These are phyloP conservation scores for Brachionus koreanus DNA, from an alignment of 1,140 invertebrate genomes.

Conservation along the genomic window DNA sequence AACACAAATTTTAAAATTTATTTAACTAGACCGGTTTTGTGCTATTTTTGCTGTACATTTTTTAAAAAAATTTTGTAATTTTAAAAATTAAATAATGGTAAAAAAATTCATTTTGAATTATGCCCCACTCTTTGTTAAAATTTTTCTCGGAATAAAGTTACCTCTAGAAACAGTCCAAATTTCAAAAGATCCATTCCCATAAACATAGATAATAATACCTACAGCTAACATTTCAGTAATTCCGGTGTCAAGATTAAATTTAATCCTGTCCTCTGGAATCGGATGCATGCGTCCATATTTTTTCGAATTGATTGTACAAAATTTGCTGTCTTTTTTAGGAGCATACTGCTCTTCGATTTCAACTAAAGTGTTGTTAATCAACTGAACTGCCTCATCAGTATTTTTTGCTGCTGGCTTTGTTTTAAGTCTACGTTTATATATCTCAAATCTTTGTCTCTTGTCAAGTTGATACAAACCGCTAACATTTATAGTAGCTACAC, in stretches of 20 bases:
- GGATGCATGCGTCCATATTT: conserved; percentile 39
- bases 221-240: conserved; percentile 33
- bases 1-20: neutral
- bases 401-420: conserved; percentile 7
- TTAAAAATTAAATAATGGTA: neutral
- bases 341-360: conserved; percentile 39
- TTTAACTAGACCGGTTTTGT: neutral
- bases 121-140: neutral
- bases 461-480: conserved; percentile 16
- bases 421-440: neutral
- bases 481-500: conserved; percentile 8
- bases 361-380: conserved; percentile 27
- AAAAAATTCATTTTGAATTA: neutral
- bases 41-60: neutral
- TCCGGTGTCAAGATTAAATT: conserved; percentile 22
- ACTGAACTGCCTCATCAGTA: conserved; percentile 17
- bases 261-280: conserved; percentile 23
- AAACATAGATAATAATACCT: conserved; percentile 21
- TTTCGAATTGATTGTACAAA: conserved; percentile 37
- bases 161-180: conserved; percentile 36
- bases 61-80: neutral
- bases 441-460: conserved; percentile 38
- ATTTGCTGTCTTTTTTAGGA: conserved; percentile 37
- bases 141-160: conserved; percentile 5
- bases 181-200: conserved; percentile 37